Base-by-base conservation (phyloP, 2,888 invertebrate genomes). In the Falcaria lacertinaria region DNA sequence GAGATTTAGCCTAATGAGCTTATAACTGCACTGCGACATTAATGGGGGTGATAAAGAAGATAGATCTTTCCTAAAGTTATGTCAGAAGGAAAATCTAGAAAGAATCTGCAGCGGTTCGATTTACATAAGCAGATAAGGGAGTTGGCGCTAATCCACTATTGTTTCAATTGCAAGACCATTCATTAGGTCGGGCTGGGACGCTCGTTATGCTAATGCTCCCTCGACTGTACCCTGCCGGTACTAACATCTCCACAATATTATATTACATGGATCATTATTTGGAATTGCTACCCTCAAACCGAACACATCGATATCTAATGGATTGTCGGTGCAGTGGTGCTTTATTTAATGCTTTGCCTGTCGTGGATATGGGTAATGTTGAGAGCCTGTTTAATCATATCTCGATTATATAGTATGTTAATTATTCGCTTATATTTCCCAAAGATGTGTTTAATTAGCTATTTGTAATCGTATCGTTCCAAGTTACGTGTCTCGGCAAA, bases 111-210 rank as follows among this genome's bases (percentile, higher is more conserved):
- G 52, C 42, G 48, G 46, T 45, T 50, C 50, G 53, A 73, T 76
- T 74, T 75, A 65, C 74, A 76, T 74, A 74, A 75, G 65, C 65
- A 70, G 78, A 74, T 78, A 74, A 75, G 72, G 66, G 69, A 66
- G 72, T 72, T 67, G 76, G 69, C 66, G 70, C 62, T 80, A 80
- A 80, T 79, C 74, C 77, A 75, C 75, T 75, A 77, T 77, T 79
- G 82, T 83, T 83, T 83, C 82, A 83, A 81, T 83, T 78, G 80
- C 80, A 70, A 70, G 76, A 66, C 82, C 72, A 79, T 84, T 83
- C 80, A 84, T 84, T 81, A 84, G 69, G 63, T 65, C 48, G 60
- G 60, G 60, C 56, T 58, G 54, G 67, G 63, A 64, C 59, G 70
- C 74, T 78, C 79, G 80, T 82, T 83, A 83, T 81, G 81, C 67